phyloP scores from a whole-genome alignment of 2,797 vertebrate genomes.

The Scyliorhinus canicula region DNA sequence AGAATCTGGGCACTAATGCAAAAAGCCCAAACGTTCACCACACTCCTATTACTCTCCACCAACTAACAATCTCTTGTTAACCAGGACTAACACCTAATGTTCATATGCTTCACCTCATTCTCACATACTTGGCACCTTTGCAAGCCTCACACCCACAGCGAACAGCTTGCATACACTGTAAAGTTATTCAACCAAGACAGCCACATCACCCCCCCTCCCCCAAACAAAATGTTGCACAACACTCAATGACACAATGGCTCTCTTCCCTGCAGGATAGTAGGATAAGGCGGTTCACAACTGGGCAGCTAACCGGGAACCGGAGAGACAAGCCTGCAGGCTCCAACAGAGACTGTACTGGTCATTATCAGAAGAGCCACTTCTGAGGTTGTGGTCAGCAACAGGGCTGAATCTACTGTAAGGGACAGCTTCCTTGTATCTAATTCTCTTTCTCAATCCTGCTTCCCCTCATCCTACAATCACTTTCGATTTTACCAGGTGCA shows the following conservation, averaged over 20 bases:
- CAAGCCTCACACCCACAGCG: neutral
- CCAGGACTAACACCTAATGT: neutral
- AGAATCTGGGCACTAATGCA: neutral
- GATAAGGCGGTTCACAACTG: neutral
- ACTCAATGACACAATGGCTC: neutral
- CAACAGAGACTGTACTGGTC: neutral
- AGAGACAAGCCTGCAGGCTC: neutral
- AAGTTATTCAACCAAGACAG: neutral
- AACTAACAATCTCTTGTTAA: neutral
- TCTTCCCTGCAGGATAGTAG: neutral
- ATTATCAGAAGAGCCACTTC: neutral
- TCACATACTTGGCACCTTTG: neutral
- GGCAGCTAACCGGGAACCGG: neutral
- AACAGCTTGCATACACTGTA: too few species aligned
- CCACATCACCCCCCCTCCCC: too few species aligned
- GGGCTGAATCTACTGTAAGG: neutral
- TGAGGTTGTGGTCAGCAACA: neutral
- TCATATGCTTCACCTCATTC: neutral
- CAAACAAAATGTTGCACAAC: too few species aligned
- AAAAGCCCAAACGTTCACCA: neutral
- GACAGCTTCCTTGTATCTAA: neutral
- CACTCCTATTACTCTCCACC: neutral
- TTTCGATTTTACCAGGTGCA: too few species aligned
- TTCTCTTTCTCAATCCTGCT: neutral
- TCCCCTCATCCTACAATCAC: too few species aligned